Evolutionary conservation across 2,888 invertebrate genomes (phyloP).

Genomic region (Tetheella fluctuosa): DNA sequence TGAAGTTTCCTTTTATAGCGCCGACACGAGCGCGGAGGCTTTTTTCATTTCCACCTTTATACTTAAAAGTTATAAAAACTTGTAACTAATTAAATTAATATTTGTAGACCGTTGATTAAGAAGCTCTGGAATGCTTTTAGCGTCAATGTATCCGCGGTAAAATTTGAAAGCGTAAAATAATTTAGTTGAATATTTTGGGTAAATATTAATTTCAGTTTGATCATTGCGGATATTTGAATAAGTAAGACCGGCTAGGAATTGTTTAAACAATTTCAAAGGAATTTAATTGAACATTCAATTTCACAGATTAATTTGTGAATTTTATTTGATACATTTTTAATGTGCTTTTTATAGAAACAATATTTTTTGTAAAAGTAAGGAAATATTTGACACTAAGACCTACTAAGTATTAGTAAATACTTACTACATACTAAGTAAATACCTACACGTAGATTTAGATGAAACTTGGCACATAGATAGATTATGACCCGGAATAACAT

Average conservation of each 20-base stretch:
- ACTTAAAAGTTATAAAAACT: constrained; percentile 72
- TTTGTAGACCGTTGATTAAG: constrained; percentile 76
- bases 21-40: constrained; percentile 36
- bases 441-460: no score
- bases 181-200: constrained; percentile 58
- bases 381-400: no score
- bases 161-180: constrained; percentile 59
- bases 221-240: constrained; percentile 63
- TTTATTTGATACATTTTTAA: constrained; percentile 9
- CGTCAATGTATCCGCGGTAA: constrained; percentile 59
- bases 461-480: no score
- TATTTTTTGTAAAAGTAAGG: no score
- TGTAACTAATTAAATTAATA: constrained; percentile 77
- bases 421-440: no score
- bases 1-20: constrained; percentile 50
- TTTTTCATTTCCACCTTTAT: constrained; percentile 65
- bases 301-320: constrained; percentile 27
- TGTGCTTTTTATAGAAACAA: background rate
- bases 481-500: no score
- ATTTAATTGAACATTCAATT: constrained; percentile 48
- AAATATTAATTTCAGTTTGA: constrained; percentile 62
- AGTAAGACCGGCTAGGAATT: constrained; percentile 55
- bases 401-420: no score
- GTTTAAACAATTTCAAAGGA: constrained; percentile 52
- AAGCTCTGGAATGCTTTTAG: constrained; percentile 75